A percentile compares a stretch with the other conserved stretches of the same genome.
Evolutionary conservation across 2,797 vertebrate species (phyloP).

Genomic region (Siniperca undulata): DNA sequence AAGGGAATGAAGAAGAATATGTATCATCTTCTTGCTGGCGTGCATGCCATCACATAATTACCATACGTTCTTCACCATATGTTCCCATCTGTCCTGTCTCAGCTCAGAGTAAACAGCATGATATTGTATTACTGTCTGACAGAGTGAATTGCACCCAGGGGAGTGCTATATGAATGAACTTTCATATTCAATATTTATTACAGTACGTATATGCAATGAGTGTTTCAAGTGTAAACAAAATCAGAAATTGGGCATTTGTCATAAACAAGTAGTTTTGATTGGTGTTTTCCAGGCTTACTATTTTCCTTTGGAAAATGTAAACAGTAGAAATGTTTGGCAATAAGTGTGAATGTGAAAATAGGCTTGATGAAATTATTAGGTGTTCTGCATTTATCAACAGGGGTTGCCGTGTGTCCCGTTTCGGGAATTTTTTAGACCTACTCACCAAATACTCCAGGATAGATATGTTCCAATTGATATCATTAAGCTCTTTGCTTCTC

Average conservation of each 20-base stretch:
- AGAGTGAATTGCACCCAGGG: neutral
- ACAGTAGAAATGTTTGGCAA: no score
- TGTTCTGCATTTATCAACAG: neutral
- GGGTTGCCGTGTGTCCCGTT: neutral
- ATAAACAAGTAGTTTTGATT: neutral
- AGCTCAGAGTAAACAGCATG: neutral
- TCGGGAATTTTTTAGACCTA: neutral
- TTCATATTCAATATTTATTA: neutral
- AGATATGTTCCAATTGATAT: no score
- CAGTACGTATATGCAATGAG: no score
- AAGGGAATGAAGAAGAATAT: conserved; percentile 1
- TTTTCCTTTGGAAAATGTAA: neutral
- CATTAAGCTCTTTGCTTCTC: neutral
- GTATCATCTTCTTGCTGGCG: neutral
- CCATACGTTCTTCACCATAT: neutral
- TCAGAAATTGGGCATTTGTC: no score
- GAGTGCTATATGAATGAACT: neutral
- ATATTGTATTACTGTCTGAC: neutral
- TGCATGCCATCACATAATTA: neutral
- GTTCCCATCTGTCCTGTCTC: conserved; percentile 16
- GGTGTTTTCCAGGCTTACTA: neutral
- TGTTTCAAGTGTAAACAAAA: neutral
- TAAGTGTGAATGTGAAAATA: neutral
- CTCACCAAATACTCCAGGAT: neutral
- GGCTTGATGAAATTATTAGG: neutral